Conservation (phyloP, 2,888 invertebrate genomes). For the Gymnoscelis rufifasciata region DNA sequence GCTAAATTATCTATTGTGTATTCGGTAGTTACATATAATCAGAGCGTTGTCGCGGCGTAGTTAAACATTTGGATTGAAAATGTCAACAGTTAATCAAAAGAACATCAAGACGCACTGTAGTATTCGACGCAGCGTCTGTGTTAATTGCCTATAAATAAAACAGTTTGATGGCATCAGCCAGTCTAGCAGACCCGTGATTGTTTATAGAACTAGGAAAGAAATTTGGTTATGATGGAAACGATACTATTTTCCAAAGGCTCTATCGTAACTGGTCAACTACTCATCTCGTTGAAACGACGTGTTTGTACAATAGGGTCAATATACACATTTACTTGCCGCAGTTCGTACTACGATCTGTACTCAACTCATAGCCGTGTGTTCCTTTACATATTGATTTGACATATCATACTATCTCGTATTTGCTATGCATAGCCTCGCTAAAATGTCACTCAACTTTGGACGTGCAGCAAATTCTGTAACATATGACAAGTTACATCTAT, state of each 20-base stretch:
- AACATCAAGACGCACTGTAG: conserved; percentile 39
- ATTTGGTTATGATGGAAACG: conserved; percentile 13
- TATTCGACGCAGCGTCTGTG: conserved; percentile 41
- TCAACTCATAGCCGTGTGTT: conserved; percentile 10
- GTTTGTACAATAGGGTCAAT: conserved; percentile 18
- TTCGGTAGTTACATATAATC: conserved; percentile 5
- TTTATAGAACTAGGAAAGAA: conserved; percentile 30
- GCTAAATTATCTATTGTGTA: conserved; percentile 20
- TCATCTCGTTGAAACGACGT: neutral
- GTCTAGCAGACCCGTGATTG: conserved; percentile 31
- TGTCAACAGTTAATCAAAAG: conserved; percentile 67
- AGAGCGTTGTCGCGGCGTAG: conserved; percentile 17
- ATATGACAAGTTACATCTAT: conserved; percentile 8
- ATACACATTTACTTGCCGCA: conserved; percentile 14
- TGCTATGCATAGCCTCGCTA: conserved; percentile 31
- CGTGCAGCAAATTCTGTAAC: conserved; percentile 25
- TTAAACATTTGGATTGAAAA: conserved; percentile 38
- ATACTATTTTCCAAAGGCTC: too few relatives aligned
- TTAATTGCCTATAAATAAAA: conserved; percentile 64
- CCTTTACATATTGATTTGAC: conserved; percentile 21
- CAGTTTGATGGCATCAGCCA: conserved; percentile 35
- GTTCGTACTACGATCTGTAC: conserved; percentile 2
- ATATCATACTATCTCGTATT: conserved; percentile 23
- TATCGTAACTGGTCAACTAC: too few relatives aligned
- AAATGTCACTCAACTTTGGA: conserved; percentile 29